Percentiles rank a stretch among this genome's conserved stretches.
phyloP scores from a whole-genome alignment of 2,888 invertebrate species.

The Tachina fera region DNA sequence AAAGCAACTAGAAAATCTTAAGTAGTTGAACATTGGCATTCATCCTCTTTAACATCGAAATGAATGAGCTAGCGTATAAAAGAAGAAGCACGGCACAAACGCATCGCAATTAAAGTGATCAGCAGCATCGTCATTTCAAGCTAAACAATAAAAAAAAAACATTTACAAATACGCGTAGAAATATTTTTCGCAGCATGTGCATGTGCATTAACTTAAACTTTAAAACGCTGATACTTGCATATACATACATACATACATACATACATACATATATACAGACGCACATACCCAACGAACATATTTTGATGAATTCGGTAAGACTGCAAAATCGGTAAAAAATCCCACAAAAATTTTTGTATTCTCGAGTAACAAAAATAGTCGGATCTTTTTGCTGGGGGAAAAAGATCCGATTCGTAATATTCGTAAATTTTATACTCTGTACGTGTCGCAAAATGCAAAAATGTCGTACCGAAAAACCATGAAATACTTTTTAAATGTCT shows the following conservation, averaged over 20 bases:
- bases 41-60: slow-evolving; percentile 56
- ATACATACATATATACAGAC: neutral
- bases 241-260: neutral
- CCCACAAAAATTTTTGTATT: no score
- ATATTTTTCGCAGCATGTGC: slow-evolving; percentile 35
- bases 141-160: slow-evolving; percentile 18
- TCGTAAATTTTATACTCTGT: no score
- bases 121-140: slow-evolving; percentile 27
- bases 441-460: no score
- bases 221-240: slow-evolving; percentile 23
- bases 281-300: no score
- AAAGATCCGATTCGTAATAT: no score
- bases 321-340: no score
- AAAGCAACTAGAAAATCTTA: slow-evolving; percentile 35
- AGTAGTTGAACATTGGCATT: slow-evolving; percentile 62
- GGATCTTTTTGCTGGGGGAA: no score
- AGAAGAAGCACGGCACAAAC: slow-evolving; percentile 15
- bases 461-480: no score
- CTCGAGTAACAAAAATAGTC: no score
- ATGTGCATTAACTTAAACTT: slow-evolving; percentile 25
- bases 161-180: slow-evolving; percentile 8
- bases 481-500: no score
- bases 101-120: slow-evolving; percentile 57
- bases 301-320: no score
- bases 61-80: slow-evolving; percentile 32